Evolutionary conservation across 1,140 invertebrate species (phyloP).

Genomic region (Drosophila lowei): DNA sequence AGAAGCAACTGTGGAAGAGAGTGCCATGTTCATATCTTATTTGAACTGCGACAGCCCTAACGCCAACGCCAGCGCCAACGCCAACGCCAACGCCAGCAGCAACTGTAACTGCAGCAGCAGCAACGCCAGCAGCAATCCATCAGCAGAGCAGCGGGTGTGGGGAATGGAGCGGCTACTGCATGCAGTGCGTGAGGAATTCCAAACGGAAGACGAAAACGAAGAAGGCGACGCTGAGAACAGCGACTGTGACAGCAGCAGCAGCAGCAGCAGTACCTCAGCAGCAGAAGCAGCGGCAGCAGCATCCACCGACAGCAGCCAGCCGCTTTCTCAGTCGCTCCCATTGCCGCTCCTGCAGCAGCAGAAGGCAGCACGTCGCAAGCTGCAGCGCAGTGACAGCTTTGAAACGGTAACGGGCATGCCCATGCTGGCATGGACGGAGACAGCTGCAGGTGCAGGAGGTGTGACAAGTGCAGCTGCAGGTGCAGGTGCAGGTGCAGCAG

Average conservation of each 20-base stretch:
- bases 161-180: constrained; percentile 71
- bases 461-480: not conserved
- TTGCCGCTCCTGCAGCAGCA: constrained; percentile 7
- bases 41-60: constrained; percentile 66
- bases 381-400: constrained; percentile 49
- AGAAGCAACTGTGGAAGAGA: constrained; percentile 16
- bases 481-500: constrained; percentile 3
- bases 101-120: constrained; percentile 17
- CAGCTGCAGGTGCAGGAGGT: constrained; percentile 6
- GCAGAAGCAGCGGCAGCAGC: constrained; percentile 19
- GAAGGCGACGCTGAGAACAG: not conserved
- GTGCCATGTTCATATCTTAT: constrained; percentile 80
- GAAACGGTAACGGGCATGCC: constrained; percentile 21
- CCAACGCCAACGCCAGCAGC: constrained; percentile 5
- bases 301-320: constrained; percentile 16
- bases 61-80: constrained; percentile 26
- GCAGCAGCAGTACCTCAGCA: constrained; percentile 13
- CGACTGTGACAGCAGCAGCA: constrained; percentile 11
- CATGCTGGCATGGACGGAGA: constrained; percentile 22
- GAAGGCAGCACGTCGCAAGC: constrained; percentile 16
- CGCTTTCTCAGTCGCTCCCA: constrained; percentile 1
- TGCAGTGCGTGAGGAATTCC: constrained; percentile 72
- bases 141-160: constrained; percentile 36
- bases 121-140: constrained; percentile 16
- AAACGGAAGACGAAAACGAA: constrained; percentile 67